Evolutionary conservation across 2,113 vertebrate species (phyloP).

Genomic region (Oxygymnocypris stewartii): DNA sequence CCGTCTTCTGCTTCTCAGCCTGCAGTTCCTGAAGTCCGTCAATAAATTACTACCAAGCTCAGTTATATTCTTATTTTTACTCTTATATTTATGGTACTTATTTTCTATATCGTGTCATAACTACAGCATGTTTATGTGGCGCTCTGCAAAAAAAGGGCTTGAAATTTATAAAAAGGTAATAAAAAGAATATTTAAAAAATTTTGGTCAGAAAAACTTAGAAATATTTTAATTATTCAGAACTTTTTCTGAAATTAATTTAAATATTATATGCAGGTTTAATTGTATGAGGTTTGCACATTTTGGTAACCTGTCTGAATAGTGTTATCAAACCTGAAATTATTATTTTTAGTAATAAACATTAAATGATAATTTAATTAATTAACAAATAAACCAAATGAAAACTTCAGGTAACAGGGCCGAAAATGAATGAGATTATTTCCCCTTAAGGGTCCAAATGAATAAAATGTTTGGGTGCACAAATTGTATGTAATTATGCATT

Average conservation of each 20-base stretch:
- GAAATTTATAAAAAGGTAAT: not conserved
- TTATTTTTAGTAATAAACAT: not conserved
- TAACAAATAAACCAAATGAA: not conserved
- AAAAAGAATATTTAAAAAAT: too few relatives aligned
- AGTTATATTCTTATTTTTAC: not conserved
- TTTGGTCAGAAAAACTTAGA: too few relatives aligned
- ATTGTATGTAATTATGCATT: not conserved
- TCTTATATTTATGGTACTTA: not conserved
- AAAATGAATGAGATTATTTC: not conserved
- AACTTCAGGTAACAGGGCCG: not conserved
- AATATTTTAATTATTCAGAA: not conserved
- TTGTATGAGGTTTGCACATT: not conserved
- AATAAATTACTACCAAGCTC: not conserved
- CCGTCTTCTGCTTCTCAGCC: conserved; percentile 88
- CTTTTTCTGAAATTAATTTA: not conserved
- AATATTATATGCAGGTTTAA: not conserved
- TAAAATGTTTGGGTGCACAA: not conserved
- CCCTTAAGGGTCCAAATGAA: too few relatives aligned
- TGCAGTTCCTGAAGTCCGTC: conserved; percentile 83
- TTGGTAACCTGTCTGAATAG: not conserved
- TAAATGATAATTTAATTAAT: not conserved
- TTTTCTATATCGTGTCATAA: not conserved
- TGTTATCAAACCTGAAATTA: not conserved
- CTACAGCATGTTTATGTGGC: not conserved
- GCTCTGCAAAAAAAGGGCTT: not conserved